phyloP scores from a whole-genome alignment of 2,888 invertebrate species.

The Dasypolia templi region DNA sequence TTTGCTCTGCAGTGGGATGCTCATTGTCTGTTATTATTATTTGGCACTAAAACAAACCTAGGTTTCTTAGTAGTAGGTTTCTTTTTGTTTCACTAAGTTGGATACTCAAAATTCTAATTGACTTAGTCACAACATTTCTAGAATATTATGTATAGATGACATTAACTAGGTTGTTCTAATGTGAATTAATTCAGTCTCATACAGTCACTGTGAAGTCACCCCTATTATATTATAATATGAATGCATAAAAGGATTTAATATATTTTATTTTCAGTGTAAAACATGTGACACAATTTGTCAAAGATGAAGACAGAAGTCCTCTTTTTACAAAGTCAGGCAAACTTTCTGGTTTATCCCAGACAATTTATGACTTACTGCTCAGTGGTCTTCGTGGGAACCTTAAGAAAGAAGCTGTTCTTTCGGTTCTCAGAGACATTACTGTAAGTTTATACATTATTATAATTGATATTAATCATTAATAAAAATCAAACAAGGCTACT shows the following conservation, averaged over 20 bases:
- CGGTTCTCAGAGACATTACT: constrained; percentile 93
- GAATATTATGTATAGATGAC: neutral
- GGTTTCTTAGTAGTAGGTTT: constrained; percentile 1
- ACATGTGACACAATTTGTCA: constrained; percentile 91
- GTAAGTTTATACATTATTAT: constrained; percentile 88
- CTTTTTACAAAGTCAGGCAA: constrained; percentile 91
- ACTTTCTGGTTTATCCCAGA: constrained; percentile 92
- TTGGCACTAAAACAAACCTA: neutral
- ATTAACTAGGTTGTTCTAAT: neutral
- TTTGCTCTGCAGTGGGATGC: neutral
- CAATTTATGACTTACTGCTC: constrained; percentile 95
- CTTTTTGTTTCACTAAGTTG: neutral
- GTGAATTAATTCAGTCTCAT: constrained; percentile 1
- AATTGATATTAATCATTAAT: neutral
- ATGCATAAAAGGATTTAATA: neutral
- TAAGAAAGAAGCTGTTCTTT: constrained; percentile 94
- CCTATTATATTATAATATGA: neutral
- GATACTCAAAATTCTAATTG: too few relatives aligned
- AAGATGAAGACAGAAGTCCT: constrained; percentile 92
- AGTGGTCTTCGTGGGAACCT: constrained; percentile 94
- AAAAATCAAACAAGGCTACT: neutral
- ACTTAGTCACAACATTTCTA: neutral
- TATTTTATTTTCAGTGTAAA: constrained; percentile 90
- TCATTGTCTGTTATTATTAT: neutral
- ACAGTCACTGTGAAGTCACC: neutral